These are phyloP conservation scores for Echinarachnius parma DNA, from an alignment of 53 echinoderm and acorn worm genomes.

Conservation along the genomic window DNA sequence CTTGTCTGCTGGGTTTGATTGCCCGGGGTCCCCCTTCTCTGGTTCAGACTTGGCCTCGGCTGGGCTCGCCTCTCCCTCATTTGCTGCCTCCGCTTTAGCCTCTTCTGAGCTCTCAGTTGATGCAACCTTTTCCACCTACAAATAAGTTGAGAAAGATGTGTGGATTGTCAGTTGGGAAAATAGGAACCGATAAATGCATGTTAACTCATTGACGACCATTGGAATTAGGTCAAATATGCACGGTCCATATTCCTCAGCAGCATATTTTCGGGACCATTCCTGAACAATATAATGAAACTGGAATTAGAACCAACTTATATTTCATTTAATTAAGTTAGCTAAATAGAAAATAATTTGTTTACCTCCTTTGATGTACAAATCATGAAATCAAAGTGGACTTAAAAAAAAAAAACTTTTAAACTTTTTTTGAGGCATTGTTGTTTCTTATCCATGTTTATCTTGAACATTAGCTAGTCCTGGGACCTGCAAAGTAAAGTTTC, in stretches of 20 bases:
- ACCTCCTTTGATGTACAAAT: too few relatives aligned
- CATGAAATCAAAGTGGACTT: too few relatives aligned
- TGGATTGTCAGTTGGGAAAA: too few relatives aligned
- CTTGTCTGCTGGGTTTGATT: slow-evolving; percentile 88
- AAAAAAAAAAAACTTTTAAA: too few relatives aligned
- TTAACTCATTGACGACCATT: neutral
- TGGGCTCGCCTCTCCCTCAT: slow-evolving; percentile 14
- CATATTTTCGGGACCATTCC: too few relatives aligned
- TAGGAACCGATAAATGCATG: neutral
- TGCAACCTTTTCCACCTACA: slow-evolving; percentile 29
- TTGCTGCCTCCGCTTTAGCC: slow-evolving; percentile 8
- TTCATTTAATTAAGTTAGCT: too few relatives aligned
- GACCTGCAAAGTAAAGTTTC: too few relatives aligned
- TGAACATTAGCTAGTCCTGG: too few relatives aligned
- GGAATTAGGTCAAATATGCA: neutral
- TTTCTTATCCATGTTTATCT: too few relatives aligned
- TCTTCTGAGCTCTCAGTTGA: slow-evolving; percentile 7
- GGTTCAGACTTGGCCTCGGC: too few relatives aligned
- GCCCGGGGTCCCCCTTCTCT: slow-evolving; percentile 70
- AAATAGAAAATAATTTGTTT: too few relatives aligned
- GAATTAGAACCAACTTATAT: neutral
- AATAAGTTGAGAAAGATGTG: neutral
- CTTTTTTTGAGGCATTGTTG: too few relatives aligned
- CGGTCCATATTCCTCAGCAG: neutral
- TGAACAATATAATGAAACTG: neutral